Percentiles rank a stretch among this genome's conserved stretches.
phyloP scores from a whole-genome alignment of 1,140 invertebrate genomes.

The Helicoverpa armigera region DNA sequence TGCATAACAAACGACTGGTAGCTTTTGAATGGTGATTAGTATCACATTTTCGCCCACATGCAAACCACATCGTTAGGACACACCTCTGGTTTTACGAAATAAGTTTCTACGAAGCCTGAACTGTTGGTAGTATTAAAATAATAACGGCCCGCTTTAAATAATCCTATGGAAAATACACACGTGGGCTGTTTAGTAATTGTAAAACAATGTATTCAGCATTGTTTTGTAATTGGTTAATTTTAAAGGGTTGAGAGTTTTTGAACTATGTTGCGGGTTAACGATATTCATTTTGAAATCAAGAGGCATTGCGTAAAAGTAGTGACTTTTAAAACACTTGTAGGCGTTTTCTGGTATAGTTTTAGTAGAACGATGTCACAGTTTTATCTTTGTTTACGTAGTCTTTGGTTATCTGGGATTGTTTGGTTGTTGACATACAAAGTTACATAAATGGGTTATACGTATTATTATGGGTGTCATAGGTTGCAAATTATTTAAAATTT shows the following conservation, averaged over 20 bases:
- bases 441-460: too few relatives aligned
- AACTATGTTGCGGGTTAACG: not conserved
- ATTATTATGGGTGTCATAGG: too few relatives aligned
- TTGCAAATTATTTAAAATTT: too few relatives aligned
- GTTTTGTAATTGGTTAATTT: not conserved
- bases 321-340: not conserved
- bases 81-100: not conserved
- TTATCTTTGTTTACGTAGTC: not conserved
- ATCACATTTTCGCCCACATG: slow-evolving; percentile 37
- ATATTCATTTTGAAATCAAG: not conserved
- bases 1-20: slow-evolving; percentile 22
- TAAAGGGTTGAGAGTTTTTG: not conserved
- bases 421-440: not conserved
- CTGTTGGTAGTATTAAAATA: slow-evolving; percentile 2
- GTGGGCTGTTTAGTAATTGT: slow-evolving; percentile 8
- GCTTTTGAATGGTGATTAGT: slow-evolving; percentile 27
- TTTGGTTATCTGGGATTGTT: not conserved
- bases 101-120: not conserved
- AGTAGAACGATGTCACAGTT: not conserved
- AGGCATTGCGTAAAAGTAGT: not conserved
- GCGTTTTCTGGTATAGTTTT: not conserved
- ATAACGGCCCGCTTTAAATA: not conserved
- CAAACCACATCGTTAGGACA: not conserved
- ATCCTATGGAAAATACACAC: slow-evolving; percentile 2
- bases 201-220: slow-evolving; percentile 1